Evolutionary conservation across 2,888 invertebrate genomes (phyloP).

Genomic region (Oscheius onirici): DNA sequence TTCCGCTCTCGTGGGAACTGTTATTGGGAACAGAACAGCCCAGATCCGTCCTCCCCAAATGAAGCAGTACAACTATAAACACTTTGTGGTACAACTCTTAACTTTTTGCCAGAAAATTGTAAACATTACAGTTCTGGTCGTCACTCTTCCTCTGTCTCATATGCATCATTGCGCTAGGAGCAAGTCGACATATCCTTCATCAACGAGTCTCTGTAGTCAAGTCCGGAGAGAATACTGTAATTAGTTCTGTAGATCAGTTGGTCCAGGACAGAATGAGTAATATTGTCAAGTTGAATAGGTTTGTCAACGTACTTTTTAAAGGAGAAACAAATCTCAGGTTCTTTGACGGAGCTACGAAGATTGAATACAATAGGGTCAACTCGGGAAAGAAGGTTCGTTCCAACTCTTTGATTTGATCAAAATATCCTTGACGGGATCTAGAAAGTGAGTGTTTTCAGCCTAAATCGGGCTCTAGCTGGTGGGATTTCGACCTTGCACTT

Average conservation of each 20-base stretch:
- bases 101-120: neutral
- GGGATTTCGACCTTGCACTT: constrained; percentile 22
- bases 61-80: constrained; percentile 38
- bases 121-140: constrained; percentile 45
- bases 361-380: constrained; percentile 16
- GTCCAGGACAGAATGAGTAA: constrained; percentile 38
- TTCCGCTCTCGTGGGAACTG: constrained; percentile 41
- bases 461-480: neutral
- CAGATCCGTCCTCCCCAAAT: constrained; percentile 19
- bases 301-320: constrained; percentile 12
- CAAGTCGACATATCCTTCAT: constrained; percentile 44
- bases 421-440: neutral
- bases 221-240: constrained; percentile 39
- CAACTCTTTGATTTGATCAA: neutral
- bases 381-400: neutral
- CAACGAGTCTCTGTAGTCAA: constrained; percentile 37
- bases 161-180: constrained; percentile 44
- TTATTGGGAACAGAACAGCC: constrained; percentile 51
- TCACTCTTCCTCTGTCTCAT: constrained; percentile 43
- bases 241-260: constrained; percentile 39
- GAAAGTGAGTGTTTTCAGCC: neutral
- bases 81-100: constrained; percentile 39
- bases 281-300: constrained; percentile 6
- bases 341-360: constrained; percentile 10
- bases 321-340: neutral